Percentiles rank a stretch among this genome's conserved stretches.
phyloP scores from a whole-genome alignment of 1,140 invertebrate genomes.

The Hormaphis cornu region DNA sequence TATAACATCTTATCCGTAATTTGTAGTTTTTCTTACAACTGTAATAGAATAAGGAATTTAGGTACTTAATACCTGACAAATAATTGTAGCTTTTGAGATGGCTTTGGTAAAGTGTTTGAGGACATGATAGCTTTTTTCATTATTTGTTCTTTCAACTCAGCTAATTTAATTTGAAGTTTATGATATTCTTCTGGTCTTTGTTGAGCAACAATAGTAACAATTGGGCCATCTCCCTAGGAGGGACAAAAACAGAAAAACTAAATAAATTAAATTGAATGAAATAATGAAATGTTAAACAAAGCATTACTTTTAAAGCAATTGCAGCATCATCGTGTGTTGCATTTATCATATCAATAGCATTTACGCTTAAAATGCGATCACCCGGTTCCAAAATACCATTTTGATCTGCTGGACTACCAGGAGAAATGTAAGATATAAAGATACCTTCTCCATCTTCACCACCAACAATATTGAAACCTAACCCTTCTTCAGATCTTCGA shows the following conservation, averaged over 20 bases:
- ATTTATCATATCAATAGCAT: slow-evolving; percentile 73
- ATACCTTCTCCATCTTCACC: slow-evolving; percentile 98
- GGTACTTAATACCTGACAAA: slow-evolving; percentile 55
- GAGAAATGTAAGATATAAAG: slow-evolving; percentile 94
- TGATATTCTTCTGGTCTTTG: slow-evolving; percentile 96
- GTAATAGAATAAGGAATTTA: too few relatives aligned
- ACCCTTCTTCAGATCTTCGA: slow-evolving; percentile 43
- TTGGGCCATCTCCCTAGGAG: slow-evolving; percentile 77
- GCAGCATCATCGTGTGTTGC: slow-evolving; percentile 97
- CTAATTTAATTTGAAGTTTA: slow-evolving; percentile 92
- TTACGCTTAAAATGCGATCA: slow-evolving; percentile 87
- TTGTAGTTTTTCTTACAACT: too few relatives aligned
- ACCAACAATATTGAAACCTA: slow-evolving; percentile 98
- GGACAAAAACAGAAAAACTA: neutral
- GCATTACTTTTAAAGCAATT: slow-evolving; percentile 51
- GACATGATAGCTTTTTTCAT: slow-evolving; percentile 43
- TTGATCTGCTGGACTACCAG: slow-evolving; percentile 89
- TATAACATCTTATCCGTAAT: too few relatives aligned
- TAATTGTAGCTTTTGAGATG: slow-evolving; percentile 55
- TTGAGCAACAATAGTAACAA: slow-evolving; percentile 84
- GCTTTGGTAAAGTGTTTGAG: slow-evolving; percentile 59
- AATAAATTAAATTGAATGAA: neutral
- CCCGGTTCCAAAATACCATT: slow-evolving; percentile 80
- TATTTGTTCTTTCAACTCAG: slow-evolving; percentile 89
- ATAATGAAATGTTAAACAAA: neutral